These are phyloP conservation scores for Agrilus cyanescens DNA, from an alignment of 2,888 invertebrate species.

Conservation along the genomic window DNA sequence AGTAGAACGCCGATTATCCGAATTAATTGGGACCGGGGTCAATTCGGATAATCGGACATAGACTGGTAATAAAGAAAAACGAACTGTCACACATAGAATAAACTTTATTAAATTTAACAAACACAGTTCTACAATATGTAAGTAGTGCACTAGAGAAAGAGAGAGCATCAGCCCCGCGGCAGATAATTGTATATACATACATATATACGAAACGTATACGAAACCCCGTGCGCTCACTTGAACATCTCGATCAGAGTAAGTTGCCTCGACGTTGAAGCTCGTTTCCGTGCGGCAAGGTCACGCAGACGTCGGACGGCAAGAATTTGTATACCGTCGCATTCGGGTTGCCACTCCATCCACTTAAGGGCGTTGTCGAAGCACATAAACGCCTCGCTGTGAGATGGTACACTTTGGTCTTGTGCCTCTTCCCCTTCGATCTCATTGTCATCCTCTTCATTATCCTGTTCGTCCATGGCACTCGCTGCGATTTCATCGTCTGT, in stretches of 20 bases:
- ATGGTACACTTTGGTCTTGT: slow-evolving; percentile 4
- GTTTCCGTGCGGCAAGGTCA: slow-evolving; percentile 11
- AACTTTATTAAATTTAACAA: too few relatives aligned
- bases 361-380: slow-evolving; percentile 12
- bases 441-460: not conserved
- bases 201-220: too few relatives aligned
- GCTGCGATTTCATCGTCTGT: slow-evolving; percentile 8
- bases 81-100: too few relatives aligned
- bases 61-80: too few relatives aligned
- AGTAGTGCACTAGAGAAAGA: too few relatives aligned
- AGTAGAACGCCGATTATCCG: too few relatives aligned
- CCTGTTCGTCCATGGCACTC: slow-evolving; percentile 7
- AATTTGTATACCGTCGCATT: slow-evolving; percentile 10
- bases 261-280: slow-evolving; percentile 7
- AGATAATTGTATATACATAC: too few relatives aligned
- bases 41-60: too few relatives aligned
- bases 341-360: slow-evolving; percentile 15
- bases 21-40: too few relatives aligned
- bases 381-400: slow-evolving; percentile 12
- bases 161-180: too few relatives aligned
- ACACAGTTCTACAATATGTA: too few relatives aligned
- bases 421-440: slow-evolving; percentile 3
- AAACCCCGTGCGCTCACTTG: not conserved
- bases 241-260: slow-evolving; percentile 3
- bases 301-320: slow-evolving; percentile 4